phyloP scores from a whole-genome alignment of 2,113 vertebrate genomes.

The Penelope pileata region DNA sequence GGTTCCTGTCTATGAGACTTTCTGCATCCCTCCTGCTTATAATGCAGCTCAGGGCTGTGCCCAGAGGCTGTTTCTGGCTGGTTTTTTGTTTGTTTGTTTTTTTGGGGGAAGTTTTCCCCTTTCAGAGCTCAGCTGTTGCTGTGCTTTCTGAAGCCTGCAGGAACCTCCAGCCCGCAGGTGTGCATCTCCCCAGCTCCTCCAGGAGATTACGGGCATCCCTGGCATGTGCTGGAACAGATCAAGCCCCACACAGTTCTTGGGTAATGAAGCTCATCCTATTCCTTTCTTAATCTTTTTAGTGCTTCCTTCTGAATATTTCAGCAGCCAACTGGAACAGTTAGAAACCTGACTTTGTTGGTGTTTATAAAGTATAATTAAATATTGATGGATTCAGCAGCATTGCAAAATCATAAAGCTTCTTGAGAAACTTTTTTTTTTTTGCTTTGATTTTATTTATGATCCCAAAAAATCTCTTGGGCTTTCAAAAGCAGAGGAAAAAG shows the following conservation, averaged over 20 bases:
- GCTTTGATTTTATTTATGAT: conserved; percentile 13
- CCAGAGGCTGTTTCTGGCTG: too few relatives aligned
- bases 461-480: not conserved
- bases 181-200: not conserved
- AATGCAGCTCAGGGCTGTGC: not conserved
- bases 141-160: too few relatives aligned
- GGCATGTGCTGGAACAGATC: not conserved
- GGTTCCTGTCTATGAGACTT: not conserved
- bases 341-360: not conserved
- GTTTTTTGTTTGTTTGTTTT: too few relatives aligned
- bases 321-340: not conserved
- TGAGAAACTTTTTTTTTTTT: not conserved
- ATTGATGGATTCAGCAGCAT: conserved; percentile 29
- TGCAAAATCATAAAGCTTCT: conserved; percentile 2
- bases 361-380: conserved; percentile 46
- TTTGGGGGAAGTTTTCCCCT: not conserved
- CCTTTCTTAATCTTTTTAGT: conserved; percentile 34
- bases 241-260: not conserved
- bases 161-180: not conserved
- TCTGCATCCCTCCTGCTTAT: not conserved
- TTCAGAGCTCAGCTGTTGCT: not conserved
- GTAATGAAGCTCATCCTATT: conserved; percentile 6
- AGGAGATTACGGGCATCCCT: not conserved
- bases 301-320: conserved; percentile 52
- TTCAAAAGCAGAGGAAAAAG: not conserved